These are phyloP conservation scores for Heterohyrax brucei DNA, from an alignment of 2,797 vertebrate genomes.

Conservation along the genomic window DNA sequence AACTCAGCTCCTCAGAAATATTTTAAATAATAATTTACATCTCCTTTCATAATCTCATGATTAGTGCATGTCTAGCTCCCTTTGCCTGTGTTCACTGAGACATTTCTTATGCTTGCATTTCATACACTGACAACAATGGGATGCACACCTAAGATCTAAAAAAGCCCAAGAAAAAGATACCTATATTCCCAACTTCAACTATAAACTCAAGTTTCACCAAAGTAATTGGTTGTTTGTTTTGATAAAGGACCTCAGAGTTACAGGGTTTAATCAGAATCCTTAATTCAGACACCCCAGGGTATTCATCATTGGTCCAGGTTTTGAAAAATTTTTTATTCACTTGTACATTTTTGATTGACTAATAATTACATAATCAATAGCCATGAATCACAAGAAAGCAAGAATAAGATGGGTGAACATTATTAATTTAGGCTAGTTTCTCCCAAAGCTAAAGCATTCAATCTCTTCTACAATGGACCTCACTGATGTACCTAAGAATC, in stretches of 20 bases:
- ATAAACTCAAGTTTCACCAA: background rate
- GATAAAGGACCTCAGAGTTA: conserved; percentile 58
- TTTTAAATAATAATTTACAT: background rate
- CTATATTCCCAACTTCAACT: no score
- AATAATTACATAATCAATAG: background rate
- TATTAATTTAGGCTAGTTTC: background rate
- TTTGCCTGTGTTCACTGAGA: background rate
- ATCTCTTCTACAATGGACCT: no score
- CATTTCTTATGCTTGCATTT: background rate
- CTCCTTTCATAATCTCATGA: background rate
- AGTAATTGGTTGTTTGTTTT: background rate
- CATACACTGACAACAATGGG: background rate
- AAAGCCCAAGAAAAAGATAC: background rate
- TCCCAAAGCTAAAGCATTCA: background rate
- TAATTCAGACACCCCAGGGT: conserved; percentile 75
- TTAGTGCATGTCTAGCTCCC: no score
- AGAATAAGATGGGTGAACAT: background rate
- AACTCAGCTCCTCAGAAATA: background rate
- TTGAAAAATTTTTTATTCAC: background rate
- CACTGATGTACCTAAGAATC: accelerated
- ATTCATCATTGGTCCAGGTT: conserved; percentile 69
- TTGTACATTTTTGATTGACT: background rate
- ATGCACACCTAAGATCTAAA: background rate
- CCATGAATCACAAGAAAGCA: background rate
- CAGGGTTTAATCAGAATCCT: conserved; percentile 78